Conservation (phyloP, 2,888 invertebrate genomes). For the Cryptocheilus praepositus region DNA sequence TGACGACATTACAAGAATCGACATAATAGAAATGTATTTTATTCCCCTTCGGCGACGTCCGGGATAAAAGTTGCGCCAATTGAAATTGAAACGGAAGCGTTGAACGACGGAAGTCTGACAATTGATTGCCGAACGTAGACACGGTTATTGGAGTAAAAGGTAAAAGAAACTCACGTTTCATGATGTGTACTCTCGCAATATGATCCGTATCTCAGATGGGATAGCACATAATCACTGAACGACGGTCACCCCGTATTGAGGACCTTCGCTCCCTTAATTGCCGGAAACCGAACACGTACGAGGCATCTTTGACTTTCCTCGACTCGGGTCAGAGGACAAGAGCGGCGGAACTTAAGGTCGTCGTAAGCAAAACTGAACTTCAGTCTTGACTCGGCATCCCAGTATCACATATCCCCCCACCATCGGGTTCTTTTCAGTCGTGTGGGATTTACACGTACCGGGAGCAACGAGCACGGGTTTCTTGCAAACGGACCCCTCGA, state of each 20-base stretch:
- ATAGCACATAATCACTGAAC: conserved; percentile 10
- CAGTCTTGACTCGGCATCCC: conserved; percentile 52
- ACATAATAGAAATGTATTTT: conserved; percentile 3
- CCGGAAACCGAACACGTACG: conserved; percentile 5
- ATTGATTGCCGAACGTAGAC: neutral
- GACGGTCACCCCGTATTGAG: conserved; percentile 7
- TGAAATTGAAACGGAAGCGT: neutral
- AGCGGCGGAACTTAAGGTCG: conserved; percentile 56
- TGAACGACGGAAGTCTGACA: no score
- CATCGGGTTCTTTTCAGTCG: conserved; percentile 42
- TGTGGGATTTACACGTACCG: conserved; percentile 53
- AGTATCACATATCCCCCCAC: conserved; percentile 60
- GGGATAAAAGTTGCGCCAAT: neutral
- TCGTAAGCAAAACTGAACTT: conserved; percentile 62
- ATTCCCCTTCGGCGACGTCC: no score
- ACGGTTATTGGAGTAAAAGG: neutral
- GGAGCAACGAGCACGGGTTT: conserved; percentile 39
- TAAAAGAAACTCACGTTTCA: conserved; percentile 53
- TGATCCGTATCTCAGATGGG: conserved; percentile 5
- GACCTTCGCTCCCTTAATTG: neutral
- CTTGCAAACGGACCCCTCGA: conserved; percentile 27
- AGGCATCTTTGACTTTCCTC: conserved; percentile 9
- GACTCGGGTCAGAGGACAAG: conserved; percentile 49
- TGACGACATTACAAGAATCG: conserved; percentile 21
- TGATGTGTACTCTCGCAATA: conserved; percentile 25